These are phyloP conservation scores for Eueides isabella DNA, from an alignment of 1,140 invertebrate species.

Conservation along the genomic window DNA sequence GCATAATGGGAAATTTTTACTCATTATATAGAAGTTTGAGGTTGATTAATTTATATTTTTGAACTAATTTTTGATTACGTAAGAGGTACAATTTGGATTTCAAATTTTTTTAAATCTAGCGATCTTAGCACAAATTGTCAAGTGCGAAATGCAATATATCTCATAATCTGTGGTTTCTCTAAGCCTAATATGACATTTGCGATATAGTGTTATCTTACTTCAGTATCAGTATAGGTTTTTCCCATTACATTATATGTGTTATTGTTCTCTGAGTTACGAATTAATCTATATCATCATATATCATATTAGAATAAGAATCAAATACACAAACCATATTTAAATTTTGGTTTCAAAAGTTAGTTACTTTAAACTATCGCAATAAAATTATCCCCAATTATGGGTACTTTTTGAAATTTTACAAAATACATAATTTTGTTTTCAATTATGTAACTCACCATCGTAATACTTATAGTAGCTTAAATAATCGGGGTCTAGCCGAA, in stretches of 20 bases:
- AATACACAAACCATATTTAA: not conserved
- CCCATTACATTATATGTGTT: not conserved
- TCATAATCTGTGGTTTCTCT: too few species aligned
- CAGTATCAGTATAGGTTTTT: not conserved
- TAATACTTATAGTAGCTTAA: slow-evolving; percentile 66
- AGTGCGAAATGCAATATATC: too few species aligned
- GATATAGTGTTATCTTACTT: not conserved
- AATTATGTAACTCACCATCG: slow-evolving; percentile 60
- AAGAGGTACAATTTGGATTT: too few species aligned
- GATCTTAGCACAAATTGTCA: too few species aligned
- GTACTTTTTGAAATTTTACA: not conserved
- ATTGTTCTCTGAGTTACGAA: not conserved
- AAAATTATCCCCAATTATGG: not conserved
- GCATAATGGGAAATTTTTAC: not conserved
- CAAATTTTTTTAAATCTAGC: too few species aligned
- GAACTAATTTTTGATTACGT: too few species aligned
- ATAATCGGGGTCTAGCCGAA: slow-evolving; percentile 59
- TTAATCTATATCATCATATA: not conserved
- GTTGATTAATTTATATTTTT: too few species aligned
- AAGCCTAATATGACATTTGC: too few species aligned
- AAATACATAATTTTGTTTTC: not conserved
- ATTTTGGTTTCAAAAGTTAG: not conserved
- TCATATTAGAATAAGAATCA: too few species aligned
- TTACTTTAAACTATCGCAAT: not conserved
- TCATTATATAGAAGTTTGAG: not conserved